Evolutionary conservation across 1,140 invertebrate genomes (phyloP).

Genomic region (Drosophila pectinifera): DNA sequence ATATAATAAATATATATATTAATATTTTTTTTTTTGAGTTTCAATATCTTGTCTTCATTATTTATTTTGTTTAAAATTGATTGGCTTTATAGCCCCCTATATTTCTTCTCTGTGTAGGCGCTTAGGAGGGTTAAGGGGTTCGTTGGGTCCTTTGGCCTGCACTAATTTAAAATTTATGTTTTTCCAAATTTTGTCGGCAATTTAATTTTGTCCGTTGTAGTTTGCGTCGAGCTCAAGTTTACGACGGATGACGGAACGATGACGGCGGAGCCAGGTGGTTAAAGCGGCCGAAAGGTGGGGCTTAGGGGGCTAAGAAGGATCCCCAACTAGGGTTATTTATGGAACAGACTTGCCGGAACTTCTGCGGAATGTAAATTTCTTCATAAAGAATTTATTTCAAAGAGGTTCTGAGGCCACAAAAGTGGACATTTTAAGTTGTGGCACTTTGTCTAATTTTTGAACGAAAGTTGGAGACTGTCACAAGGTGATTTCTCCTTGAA

Average conservation of each 20-base stretch:
- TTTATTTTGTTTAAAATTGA: no score
- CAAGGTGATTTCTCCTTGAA: background rate
- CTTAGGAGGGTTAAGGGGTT: conserved; percentile 19
- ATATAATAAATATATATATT: no score
- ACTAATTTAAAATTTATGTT: conserved; percentile 77
- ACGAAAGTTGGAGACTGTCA: background rate
- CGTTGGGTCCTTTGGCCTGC: conserved; percentile 31
- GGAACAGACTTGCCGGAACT: conserved; percentile 32
- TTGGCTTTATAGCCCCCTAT: no score
- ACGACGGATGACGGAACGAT: conserved; percentile 31
- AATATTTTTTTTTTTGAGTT: no score
- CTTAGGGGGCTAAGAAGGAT: background rate
- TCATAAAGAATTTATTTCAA: conserved; percentile 46
- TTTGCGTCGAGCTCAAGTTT: conserved; percentile 49
- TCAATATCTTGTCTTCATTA: no score
- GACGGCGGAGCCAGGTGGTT: conserved; percentile 5
- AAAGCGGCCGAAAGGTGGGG: background rate
- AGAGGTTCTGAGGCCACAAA: conserved; percentile 5
- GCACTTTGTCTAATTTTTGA: conserved; percentile 8
- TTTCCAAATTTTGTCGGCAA: conserved; percentile 59
- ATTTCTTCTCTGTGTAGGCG: background rate
- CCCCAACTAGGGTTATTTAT: conserved; percentile 25
- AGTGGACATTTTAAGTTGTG: background rate
- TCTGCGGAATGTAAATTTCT: conserved; percentile 46
- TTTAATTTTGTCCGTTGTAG: conserved; percentile 53